phyloP scores from a whole-genome alignment of 2,113 vertebrate species.

The Orthonyx spaldingii region DNA sequence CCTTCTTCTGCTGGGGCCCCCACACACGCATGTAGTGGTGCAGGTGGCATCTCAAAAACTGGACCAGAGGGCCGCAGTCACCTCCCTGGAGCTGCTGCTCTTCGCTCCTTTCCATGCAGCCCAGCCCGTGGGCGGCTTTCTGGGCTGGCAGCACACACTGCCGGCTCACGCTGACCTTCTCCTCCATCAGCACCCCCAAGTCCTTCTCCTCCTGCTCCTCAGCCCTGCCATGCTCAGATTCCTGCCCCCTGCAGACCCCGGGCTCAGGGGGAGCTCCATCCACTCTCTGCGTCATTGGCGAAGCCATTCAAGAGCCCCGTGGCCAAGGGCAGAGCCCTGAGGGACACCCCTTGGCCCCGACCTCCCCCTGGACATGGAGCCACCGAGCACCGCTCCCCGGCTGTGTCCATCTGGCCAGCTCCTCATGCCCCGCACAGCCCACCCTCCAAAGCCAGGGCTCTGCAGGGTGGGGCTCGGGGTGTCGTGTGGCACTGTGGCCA shows the following conservation, averaged over 20 bases:
- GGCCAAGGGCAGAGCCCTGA: not conserved
- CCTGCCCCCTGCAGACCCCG: not conserved
- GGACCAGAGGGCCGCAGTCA: not conserved
- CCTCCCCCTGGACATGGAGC: not conserved
- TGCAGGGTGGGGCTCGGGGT: not conserved
- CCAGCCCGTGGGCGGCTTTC: not conserved
- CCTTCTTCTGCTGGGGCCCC: not conserved
- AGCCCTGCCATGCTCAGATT: not conserved
- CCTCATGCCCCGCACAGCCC: too few species aligned
- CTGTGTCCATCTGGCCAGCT: not conserved
- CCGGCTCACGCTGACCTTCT: not conserved
- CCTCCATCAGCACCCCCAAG: not conserved
- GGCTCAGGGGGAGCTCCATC: not conserved
- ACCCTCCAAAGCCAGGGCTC: not conserved
- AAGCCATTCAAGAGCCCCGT: not conserved
- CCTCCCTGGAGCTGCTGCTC: not conserved
- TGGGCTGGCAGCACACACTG: not conserved
- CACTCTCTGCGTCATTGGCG: not conserved
- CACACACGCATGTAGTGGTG: accelerated
- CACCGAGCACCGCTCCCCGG: not conserved
- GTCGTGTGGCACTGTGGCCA: not conserved
- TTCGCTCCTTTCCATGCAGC: not conserved
- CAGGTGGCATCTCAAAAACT: not conserved
- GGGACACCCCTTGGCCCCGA: not conserved
- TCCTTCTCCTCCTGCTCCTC: too few species aligned